Evolutionary conservation across 2,797 vertebrate genomes (phyloP), one percentile per base, ranked within the genome.

Genomic region (Tiaroga cobitis): DNA sequence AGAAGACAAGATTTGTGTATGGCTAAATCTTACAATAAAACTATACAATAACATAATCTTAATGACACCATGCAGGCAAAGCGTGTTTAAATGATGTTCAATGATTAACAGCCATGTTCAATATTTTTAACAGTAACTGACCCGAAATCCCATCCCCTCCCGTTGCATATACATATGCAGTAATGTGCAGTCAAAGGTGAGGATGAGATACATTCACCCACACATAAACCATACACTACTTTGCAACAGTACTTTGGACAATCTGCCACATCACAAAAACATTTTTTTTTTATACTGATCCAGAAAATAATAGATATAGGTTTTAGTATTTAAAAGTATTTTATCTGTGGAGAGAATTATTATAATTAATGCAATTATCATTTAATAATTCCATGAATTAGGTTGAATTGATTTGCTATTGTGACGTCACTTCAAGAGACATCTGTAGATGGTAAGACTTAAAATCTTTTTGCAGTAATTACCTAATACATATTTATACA

Each of bases 191-290:
- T 21, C 29, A 80, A 68, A 67, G 78, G 41, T 80, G 7, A 67
- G 21, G 26, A 46, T 46, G 39, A 46, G 43, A 21, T 41, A 8
- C 7, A 5, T 11, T 56, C 4, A n/a, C 24, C 1, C 56, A 59
- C 56, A 61, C 4, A 4, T n/a, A 61, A 26, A 69, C 21, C 16
- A 70, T 39, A 26, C 10, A 19, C 49, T 29, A 1, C 3, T 13
- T 70, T 4, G 21, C 67, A 70, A 70, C 46, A 41, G 21, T 37
- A 26, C 46, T 81, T 70, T 54, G 49, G 65, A 81, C 65, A 81
- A 8, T 15, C 74, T 39, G 51, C 6, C 32, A 24, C 9, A 74
- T 61, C 15, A 65, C 15, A 63, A 13, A 63, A 13, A 2, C 0
- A 0, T 8, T 3, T 5, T 16, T 16, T 61, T 63, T 63, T 29